Evolutionary conservation across 2,113 vertebrate species (phyloP), one percentile per base, ranked within the genome.

Genomic region (Sorex fumeus): DNA sequence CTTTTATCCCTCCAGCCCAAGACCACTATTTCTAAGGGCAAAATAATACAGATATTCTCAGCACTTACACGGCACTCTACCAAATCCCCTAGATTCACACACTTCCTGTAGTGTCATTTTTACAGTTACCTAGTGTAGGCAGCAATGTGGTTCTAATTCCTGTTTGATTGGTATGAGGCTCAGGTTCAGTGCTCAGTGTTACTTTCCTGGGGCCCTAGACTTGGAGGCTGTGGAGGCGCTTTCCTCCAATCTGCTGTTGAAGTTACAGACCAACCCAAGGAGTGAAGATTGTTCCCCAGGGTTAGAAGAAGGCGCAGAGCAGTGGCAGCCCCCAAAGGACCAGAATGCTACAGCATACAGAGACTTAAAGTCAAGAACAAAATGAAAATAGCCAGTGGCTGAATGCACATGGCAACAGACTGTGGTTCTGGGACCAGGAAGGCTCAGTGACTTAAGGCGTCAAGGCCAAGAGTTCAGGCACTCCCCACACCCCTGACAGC

Each of bases 1-100:
- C 47, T 9, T 10, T 7, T 50, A 10, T 13, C 47, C 10, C 47
- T 50, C 47, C 47, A 50, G 47, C 47, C 47, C 13, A 50, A 50
- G 64, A 60, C 47, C 32, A 50, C 47, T 50, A 3, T 74, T 86
- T 88, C 71, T 84, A 66, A 25, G 80, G 62, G 45, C 80, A 93
- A 74, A 89, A 30, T 23, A 60, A 25, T 50, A 2, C 15, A 53
- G 66, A 18, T 70, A 75, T 7, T 81, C 28, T 84, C 72, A 21
- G 62, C 67, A 30, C 75, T 57, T 81, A 1, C 23, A 9, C 7
- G 34, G 36, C 25, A 15, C 40, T 45, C 87, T 76, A 21, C 34
- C 70, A 25, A 32, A 28, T 60, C 45, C 6, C 25, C 2, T 27
- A 21, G 7, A 36, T 69, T 71, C 60, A 60, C 5, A 67, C 34